Conservation (phyloP, 2,888 invertebrate genomes). For the Nysson spinosus region DNA sequence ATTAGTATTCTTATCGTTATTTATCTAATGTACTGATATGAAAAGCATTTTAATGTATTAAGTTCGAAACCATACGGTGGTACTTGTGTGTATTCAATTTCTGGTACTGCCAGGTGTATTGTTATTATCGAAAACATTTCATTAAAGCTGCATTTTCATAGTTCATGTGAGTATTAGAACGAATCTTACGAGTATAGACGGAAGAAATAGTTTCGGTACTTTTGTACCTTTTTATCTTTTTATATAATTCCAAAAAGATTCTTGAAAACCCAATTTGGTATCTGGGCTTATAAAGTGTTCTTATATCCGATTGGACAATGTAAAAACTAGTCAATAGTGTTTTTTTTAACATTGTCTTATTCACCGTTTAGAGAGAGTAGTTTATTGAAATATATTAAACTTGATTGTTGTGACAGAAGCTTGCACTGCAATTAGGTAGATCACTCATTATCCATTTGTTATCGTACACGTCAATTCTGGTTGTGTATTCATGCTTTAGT, state of each 20-base stretch:
- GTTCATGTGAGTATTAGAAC: neutral
- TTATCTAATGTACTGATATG: no score
- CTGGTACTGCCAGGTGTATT: no score
- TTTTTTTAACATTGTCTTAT: neutral
- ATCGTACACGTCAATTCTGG: conserved; percentile 33
- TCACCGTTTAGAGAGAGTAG: neutral
- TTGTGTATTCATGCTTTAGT: neutral
- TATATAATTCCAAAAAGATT: no score
- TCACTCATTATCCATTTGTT: conserved; percentile 21
- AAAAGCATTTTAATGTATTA: no score
- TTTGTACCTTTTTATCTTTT: no score
- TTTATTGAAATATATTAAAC: neutral
- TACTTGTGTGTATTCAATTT: no score
- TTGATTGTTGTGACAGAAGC: conserved; percentile 12
- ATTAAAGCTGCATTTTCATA: conserved; percentile 5
- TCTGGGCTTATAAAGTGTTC: neutral
- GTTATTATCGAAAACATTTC: neutral
- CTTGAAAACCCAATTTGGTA: no score
- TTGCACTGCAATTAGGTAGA: conserved; percentile 2
- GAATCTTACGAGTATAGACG: no score
- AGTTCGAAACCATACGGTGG: no score
- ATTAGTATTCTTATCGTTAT: no score
- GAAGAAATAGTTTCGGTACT: no score
- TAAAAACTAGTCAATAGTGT: neutral
- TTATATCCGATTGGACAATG: neutral